Conservation (phyloP, 2,113 vertebrate species). For the Phrynosoma blainvillii region DNA sequence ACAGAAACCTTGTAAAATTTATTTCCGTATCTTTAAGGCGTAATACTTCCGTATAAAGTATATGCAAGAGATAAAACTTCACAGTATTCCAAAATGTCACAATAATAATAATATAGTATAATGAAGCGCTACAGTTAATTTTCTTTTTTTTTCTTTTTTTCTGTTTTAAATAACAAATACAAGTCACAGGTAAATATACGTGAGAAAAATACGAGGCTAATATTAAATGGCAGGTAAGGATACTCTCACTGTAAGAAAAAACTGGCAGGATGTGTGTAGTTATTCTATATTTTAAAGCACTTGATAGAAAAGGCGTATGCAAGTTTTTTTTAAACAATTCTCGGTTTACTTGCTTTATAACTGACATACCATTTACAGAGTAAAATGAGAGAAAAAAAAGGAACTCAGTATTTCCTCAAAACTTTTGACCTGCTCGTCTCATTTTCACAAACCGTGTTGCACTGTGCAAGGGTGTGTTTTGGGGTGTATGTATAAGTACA, state of each 20-base stretch:
- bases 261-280: constrained; percentile 89
- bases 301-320: constrained; percentile 90
- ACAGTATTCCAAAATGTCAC: constrained; percentile 91
- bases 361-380: constrained; percentile 83
- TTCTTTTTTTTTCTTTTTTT: constrained; percentile 84
- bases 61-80: constrained; percentile 92
- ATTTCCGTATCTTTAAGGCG: constrained; percentile 89
- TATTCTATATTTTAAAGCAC: constrained; percentile 90
- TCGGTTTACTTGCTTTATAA: constrained; percentile 82
- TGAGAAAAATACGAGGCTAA: constrained; percentile 90
- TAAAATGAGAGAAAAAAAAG: constrained; percentile 84
- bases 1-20: constrained; percentile 92
- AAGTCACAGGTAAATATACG: constrained; percentile 91
- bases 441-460: constrained; percentile 72
- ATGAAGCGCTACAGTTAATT: constrained; percentile 90
- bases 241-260: constrained; percentile 89
- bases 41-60: constrained; percentile 91
- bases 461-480: constrained; percentile 43
- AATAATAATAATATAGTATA: constrained; percentile 88
- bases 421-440: constrained; percentile 84
- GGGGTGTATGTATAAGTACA: constrained; percentile 9
- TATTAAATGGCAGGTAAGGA: constrained; percentile 89
- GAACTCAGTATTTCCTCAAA: constrained; percentile 80
- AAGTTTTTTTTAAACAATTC: constrained; percentile 80
- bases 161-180: constrained; percentile 90